A percentile compares a stretch with the other conserved stretches of the same genome.
These are phyloP conservation scores for Corapipo altera DNA, from an alignment of 2,113 vertebrate species.

Conservation along the genomic window DNA sequence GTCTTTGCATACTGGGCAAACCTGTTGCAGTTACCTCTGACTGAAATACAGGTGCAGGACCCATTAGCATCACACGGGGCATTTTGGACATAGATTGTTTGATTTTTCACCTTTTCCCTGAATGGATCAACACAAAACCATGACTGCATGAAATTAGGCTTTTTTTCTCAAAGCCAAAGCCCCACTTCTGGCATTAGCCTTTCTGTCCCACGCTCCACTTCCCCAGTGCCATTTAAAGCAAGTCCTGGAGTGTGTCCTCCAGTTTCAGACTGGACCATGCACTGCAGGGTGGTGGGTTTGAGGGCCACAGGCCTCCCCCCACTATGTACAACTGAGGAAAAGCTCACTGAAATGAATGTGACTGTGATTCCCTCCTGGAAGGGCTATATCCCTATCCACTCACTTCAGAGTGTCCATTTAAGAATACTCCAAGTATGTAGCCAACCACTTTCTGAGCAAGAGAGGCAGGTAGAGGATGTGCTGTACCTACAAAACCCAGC, in stretches of 20 bases:
- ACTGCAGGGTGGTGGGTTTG: background rate
- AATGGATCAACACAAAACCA: background rate
- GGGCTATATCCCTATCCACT: background rate
- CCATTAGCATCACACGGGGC: background rate
- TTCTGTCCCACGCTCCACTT: background rate
- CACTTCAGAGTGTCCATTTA: background rate
- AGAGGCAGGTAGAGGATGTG: rapidly evolving
- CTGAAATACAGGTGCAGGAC: background rate
- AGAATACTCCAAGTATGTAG: no score
- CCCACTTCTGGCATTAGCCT: no score
- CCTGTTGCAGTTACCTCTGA: background rate
- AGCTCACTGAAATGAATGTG: background rate
- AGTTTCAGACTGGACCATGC: background rate
- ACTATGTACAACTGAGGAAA: rapidly evolving
- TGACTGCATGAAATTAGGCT: background rate
- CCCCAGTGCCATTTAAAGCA: background rate
- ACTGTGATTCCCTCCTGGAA: background rate
- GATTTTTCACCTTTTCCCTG: background rate
- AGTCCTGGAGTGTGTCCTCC: background rate
- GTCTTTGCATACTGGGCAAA: background rate
- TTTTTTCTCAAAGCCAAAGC: background rate
- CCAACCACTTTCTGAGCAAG: background rate
- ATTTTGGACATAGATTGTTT: background rate
- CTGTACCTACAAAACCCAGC: background rate
- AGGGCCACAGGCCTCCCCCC: rapidly evolving